Percentiles rank a stretch among this genome's conserved stretches.
Evolutionary conservation across 2,888 invertebrate genomes (phyloP).

Genomic region (Sesia apiformis): DNA sequence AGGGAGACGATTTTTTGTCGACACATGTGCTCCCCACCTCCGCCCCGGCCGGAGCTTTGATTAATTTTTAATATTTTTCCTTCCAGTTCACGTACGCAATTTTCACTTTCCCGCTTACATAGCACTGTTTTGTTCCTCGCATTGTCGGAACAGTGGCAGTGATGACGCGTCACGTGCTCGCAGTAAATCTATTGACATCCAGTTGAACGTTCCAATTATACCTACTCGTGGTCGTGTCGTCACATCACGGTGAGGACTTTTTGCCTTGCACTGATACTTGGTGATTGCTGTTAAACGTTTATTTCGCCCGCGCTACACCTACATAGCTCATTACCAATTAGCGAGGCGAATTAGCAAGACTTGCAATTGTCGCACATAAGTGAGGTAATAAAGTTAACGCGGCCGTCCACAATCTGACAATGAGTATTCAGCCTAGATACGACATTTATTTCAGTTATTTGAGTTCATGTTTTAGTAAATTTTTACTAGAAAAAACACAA

Average conservation of each 20-base stretch:
- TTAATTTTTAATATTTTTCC: conserved; percentile 75
- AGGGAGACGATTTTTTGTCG: conserved; percentile 69
- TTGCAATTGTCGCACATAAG: conserved; percentile 60
- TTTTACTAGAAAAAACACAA: too few relatives aligned
- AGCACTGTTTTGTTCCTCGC: conserved; percentile 17
- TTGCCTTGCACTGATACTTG: background rate
- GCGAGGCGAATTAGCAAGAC: conserved; percentile 58
- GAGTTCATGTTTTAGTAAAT: too few relatives aligned
- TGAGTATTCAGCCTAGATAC: conserved; percentile 31
- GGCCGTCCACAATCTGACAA: conserved; percentile 9
- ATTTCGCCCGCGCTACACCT: conserved; percentile 71
- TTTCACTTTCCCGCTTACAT: conserved; percentile 65
- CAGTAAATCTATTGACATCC: conserved; percentile 34
- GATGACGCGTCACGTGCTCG: conserved; percentile 21
- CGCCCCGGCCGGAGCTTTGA: conserved; percentile 43
- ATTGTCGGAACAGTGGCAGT: conserved; percentile 16
- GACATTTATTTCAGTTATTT: conserved; percentile 13
- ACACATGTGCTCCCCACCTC: conserved; percentile 62
- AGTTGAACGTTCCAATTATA: background rate
- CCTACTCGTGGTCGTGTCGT: background rate
- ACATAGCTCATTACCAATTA: conserved; percentile 58
- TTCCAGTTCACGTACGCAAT: conserved; percentile 73
- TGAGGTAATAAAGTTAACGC: conserved; percentile 50
- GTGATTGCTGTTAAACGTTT: conserved; percentile 31
- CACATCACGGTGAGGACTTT: background rate